Percentiles rank a stretch among this genome's conserved stretches.
Conservation (phyloP, 2,888 invertebrate genomes). For the Nesidiocoris tenuis region DNA sequence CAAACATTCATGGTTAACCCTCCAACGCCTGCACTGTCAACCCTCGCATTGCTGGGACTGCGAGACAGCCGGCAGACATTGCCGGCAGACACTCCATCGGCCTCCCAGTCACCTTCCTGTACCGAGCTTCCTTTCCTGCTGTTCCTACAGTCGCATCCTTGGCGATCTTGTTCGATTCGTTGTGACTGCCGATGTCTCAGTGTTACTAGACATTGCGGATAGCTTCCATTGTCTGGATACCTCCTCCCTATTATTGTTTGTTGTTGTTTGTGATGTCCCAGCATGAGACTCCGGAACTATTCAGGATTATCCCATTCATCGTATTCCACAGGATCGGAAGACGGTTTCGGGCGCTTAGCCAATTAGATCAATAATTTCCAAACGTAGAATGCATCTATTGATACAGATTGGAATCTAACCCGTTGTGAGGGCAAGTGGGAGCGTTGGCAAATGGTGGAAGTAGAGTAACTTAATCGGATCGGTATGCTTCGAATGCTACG, state of each 20-base stretch:
- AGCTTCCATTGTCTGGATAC: neutral
- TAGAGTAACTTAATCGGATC: too few species aligned
- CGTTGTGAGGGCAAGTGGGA: too few species aligned
- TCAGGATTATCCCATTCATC: neutral
- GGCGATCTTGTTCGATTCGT: neutral
- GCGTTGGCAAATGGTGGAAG: too few species aligned
- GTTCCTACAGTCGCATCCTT: neutral
- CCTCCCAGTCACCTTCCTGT: neutral
- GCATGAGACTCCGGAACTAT: neutral
- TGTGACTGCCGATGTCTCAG: too few species aligned
- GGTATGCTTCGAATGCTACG: too few species aligned
- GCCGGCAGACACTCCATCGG: too few species aligned
- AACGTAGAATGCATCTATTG: too few species aligned
- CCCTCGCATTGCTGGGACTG: neutral
- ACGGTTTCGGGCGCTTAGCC: too few species aligned
- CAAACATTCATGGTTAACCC: slow-evolving; percentile 20
- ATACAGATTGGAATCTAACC: too few species aligned
- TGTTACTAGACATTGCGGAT: neutral
- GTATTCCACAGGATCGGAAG: neutral
- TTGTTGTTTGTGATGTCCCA: neutral
- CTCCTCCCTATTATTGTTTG: neutral
- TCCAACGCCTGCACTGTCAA: neutral
- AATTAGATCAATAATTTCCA: too few species aligned
- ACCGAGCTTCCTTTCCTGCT: neutral
- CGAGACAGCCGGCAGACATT: neutral